These are phyloP conservation scores for Danio tinwini DNA, from an alignment of 2,797 vertebrate genomes.

Conservation along the genomic window DNA sequence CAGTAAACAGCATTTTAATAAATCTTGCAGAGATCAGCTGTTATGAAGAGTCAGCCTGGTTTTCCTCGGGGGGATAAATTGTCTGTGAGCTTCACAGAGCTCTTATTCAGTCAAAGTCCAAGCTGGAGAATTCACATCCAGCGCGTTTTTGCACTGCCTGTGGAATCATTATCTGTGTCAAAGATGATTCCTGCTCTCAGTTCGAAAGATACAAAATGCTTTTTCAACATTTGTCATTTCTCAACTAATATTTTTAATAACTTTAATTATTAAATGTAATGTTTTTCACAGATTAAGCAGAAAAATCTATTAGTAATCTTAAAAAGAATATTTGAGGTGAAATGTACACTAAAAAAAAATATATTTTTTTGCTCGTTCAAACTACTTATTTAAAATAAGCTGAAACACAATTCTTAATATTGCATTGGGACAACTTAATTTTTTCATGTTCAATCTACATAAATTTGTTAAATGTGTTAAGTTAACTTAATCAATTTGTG, in stretches of 20 bases:
- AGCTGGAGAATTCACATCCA: constrained; percentile 13
- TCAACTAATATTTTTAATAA: background rate
- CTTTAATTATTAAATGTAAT: background rate
- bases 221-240: background rate
- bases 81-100: constrained; percentile 47
- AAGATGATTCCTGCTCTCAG: constrained; percentile 8
- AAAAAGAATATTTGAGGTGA: background rate
- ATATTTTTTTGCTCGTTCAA: no score
- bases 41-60: constrained; percentile 51
- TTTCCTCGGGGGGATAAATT: constrained; percentile 52
- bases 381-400: no score
- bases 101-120: constrained; percentile 48
- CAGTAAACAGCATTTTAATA: constrained; percentile 45
- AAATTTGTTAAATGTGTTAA: no score
- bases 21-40: constrained; percentile 37
- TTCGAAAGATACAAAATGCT: background rate
- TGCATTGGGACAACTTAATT: no score
- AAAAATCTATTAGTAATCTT: background rate
- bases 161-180: constrained; percentile 18
- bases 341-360: no score
- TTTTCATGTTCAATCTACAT: no score
- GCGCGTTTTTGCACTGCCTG: constrained; percentile 7
- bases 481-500: no score
- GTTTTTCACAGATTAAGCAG: background rate
- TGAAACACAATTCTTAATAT: no score